These are phyloP conservation scores for Conus betulinus DNA, from an alignment of 1,140 invertebrate genomes.

Conservation along the genomic window DNA sequence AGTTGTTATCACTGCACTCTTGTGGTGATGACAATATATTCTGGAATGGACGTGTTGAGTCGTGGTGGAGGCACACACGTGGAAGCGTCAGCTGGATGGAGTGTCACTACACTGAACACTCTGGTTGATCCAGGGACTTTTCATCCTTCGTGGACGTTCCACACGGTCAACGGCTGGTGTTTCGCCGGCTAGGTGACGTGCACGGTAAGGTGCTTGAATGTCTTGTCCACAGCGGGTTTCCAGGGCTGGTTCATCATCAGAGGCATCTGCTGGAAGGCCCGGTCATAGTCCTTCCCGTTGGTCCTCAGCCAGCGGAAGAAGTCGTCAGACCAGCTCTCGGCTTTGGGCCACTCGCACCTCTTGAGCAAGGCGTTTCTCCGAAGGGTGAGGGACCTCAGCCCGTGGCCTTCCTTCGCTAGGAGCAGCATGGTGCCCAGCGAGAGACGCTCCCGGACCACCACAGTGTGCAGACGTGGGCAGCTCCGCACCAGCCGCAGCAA, in stretches of 20 bases:
- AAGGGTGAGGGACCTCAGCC: slow-evolving; percentile 82
- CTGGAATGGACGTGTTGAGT: too few species aligned
- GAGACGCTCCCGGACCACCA: slow-evolving; percentile 86
- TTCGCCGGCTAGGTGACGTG: not conserved
- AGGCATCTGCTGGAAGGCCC: slow-evolving; percentile 83
- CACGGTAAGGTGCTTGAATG: slow-evolving; percentile 42
- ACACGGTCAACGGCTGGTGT: too few species aligned
- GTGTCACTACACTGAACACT: too few species aligned
- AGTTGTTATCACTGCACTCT: too few species aligned
- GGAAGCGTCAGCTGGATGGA: too few species aligned
- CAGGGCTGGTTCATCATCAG: slow-evolving; percentile 83
- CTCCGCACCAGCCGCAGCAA: slow-evolving; percentile 80
- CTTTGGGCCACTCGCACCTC: slow-evolving; percentile 70
- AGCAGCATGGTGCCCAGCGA: slow-evolving; percentile 87
- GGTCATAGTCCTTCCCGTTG: slow-evolving; percentile 80
- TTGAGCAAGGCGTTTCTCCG: slow-evolving; percentile 81
- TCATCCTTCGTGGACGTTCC: too few species aligned
- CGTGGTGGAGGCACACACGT: too few species aligned
- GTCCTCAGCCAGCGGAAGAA: slow-evolving; percentile 81
- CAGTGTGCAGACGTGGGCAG: slow-evolving; percentile 81
- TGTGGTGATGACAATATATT: too few species aligned
- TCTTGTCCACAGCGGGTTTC: slow-evolving; percentile 83
- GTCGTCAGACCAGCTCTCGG: slow-evolving; percentile 82
- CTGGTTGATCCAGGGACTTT: too few species aligned
- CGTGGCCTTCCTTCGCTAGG: slow-evolving; percentile 78